Evolutionary conservation across 1,140 invertebrate species (phyloP), one percentile per base, ranked within the genome.

Genomic region (Nasonia giraulti): DNA sequence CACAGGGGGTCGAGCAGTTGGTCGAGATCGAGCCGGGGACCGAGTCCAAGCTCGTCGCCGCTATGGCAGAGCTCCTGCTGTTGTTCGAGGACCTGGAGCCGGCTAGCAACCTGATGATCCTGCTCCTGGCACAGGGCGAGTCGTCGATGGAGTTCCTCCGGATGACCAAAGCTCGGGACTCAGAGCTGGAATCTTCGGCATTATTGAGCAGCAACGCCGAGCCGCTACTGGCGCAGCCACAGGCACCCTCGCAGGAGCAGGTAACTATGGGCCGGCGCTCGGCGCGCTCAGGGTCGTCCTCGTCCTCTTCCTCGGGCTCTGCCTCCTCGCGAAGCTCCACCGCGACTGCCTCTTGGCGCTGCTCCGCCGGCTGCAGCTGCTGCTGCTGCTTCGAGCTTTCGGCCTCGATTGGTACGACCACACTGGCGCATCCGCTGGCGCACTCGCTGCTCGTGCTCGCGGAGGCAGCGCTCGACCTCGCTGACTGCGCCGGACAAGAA

Each of bases 171-270:
- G 78, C 47, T n/a, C 66, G 66, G 5, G n/a, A 68, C 23, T 27
- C 11, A 0, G 66, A 23, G 7, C 23, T 27, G 66, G 23, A 6
- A 44, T 44, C 40, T 11, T 44, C 40, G 5, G 7, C 8, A 8
- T 1, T 7, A 14, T 55, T 10, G 50, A 55, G 12, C 14, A 55
- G 17, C 50, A 55, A 17, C 66, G 68, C 68, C 27, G 68, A 71
- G 6, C 17, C 62, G 62, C 31, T 80, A 17, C 71, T 89, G 5
- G 87, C 88, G 69, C 92, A 93, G 1, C 91, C 90, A 69, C 92
- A 93, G 62, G 92, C 92, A 11, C 92, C 91, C 44, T 91, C 89
- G 84, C 92, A 92, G 4, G 84, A 86, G 69, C 92, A 92, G 17
- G 2, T 23, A n/a, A 66, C 12, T 33, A 62, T 68, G 4, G 69